A percentile compares a stretch with the other conserved stretches of the same genome.
These are phyloP conservation scores for Monoplex corrugatus DNA, from an alignment of 2,888 invertebrate species.

Conservation along the genomic window DNA sequence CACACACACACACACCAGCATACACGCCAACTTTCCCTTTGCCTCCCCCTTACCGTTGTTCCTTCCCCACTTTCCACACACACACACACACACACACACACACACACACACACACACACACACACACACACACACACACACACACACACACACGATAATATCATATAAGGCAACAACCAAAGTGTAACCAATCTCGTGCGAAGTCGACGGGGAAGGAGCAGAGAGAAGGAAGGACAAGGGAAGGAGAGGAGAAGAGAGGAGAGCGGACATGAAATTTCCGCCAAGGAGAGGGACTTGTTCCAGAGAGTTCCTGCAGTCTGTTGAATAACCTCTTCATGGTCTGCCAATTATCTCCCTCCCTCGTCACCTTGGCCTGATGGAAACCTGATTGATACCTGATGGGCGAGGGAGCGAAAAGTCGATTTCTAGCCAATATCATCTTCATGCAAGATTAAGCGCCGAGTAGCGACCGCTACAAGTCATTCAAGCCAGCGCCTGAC, in stretches of 20 bases:
- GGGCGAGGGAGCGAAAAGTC: neutral
- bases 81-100: too few species aligned
- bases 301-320: neutral
- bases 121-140: too few species aligned
- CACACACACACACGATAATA: too few species aligned
- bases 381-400: constrained; percentile 43
- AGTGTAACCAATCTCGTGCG: too few species aligned
- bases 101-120: too few species aligned
- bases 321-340: neutral
- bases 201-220: neutral
- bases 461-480: neutral
- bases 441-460: constrained; percentile 49
- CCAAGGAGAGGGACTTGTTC: neutral
- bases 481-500: neutral
- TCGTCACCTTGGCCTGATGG: constrained; percentile 26
- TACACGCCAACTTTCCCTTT: too few species aligned
- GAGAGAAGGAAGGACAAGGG: neutral
- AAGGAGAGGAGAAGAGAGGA: neutral
- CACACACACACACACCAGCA: too few species aligned
- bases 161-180: too few species aligned
- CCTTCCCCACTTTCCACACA: too few species aligned
- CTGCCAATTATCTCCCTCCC: neutral
- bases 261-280: too few species aligned
- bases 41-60: too few species aligned
- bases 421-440: constrained; percentile 33